Percentiles rank a stretch among this genome's conserved stretches.
phyloP scores from a whole-genome alignment of 2,113 vertebrate genomes.

The Xyrauchen texanus region DNA sequence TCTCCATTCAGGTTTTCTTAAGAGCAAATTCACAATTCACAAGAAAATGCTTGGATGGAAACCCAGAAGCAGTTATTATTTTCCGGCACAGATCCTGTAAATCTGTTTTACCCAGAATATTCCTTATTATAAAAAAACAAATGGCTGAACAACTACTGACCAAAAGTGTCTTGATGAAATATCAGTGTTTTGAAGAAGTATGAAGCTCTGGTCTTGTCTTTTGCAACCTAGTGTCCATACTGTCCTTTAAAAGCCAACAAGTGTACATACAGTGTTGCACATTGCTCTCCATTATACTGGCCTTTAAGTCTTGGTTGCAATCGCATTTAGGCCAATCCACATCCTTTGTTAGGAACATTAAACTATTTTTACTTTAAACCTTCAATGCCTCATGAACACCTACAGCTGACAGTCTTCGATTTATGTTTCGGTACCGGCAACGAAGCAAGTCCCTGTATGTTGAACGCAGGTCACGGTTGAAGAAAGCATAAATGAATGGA shows the following conservation, averaged over 20 bases:
- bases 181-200: slow-evolving; percentile 13
- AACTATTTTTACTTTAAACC: slow-evolving; percentile 50
- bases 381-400: slow-evolving; percentile 79
- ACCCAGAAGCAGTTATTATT: too few species aligned
- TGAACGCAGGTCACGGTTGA: slow-evolving; percentile 79
- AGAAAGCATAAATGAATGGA: slow-evolving; percentile 82
- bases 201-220: neutral
- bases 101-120: too few species aligned
- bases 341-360: neutral
- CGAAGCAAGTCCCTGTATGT: slow-evolving; percentile 79
- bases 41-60: too few species aligned
- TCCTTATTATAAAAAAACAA: neutral
- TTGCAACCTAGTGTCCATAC: neutral
- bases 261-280: neutral
- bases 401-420: slow-evolving; percentile 78
- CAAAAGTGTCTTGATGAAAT: neutral
- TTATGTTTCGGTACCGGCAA: slow-evolving; percentile 81
- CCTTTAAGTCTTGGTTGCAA: neutral
- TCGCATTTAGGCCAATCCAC: neutral
- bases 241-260: neutral
- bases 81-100: too few species aligned
- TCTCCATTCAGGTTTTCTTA: too few species aligned
- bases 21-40: too few species aligned
- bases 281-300: neutral
- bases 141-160: neutral